Evolutionary conservation across 2,888 invertebrate species (phyloP), one percentile per base, ranked within the genome.

Genomic region (Eupelmus urozonus): DNA sequence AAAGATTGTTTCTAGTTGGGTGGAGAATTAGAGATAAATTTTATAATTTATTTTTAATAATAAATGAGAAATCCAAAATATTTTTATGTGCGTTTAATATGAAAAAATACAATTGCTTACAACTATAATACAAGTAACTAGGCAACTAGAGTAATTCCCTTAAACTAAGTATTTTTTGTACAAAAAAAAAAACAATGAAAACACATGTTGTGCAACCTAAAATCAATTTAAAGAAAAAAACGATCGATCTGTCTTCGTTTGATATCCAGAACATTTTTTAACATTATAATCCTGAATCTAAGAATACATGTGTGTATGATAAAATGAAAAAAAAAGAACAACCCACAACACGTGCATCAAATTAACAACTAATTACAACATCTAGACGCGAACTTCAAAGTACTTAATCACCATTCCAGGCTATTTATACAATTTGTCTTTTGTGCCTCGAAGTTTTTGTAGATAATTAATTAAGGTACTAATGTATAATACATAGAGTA

Each of bases 1-100:
- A 5, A 7, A 63, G 4, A 82, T 84, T 27, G 80, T 87, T 60
- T 76, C 81, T 2, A 42, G 57, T 9, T 87, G 87, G 87, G 1
- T 80, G 23, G 13, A 42, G 27, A 25, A 57, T 16, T 60, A 23
- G 23, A 18, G 9, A 16, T 65, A 16, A 45, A 18, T 1, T 55
- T 29, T 18, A 16, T 45, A 16, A 16, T 29, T 34, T 40, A n/a
- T 40, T 65, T 4, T 13, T 11, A 34, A 5, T 5, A 34, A 34
- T 34, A 34, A 66, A 27, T 65, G 5, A 18, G 23, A 55, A n/a
- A 25, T 1, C 7, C 9, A 34, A 11, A 49, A n/a, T 16, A 45
- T 62, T n/a, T 70, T 69, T 65, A 45, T 55, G 71, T 76, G 79
- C 67, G 49, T 76, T 76, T 67, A 73, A 76, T 79, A 71, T 29